A percentile compares a stretch with the other conserved stretches of the same genome.
These are phyloP conservation scores for Sarcophilus harrisii DNA, from an alignment of 2,797 vertebrate species.

Conservation along the genomic window DNA sequence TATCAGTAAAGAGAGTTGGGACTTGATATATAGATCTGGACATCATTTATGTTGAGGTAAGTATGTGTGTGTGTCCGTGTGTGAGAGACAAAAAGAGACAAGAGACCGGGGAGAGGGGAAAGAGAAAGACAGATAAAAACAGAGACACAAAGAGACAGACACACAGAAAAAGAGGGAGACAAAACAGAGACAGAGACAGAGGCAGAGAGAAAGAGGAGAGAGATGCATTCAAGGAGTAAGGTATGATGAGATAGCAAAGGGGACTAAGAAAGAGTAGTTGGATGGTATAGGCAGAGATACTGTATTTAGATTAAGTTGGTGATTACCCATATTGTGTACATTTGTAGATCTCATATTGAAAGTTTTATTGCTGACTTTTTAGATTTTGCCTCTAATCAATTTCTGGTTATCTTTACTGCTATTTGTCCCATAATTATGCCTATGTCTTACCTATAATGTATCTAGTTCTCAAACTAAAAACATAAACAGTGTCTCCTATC, in stretches of 20 bases:
- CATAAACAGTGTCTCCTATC: neutral
- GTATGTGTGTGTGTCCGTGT: too few relatives aligned
- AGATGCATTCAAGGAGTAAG: neutral
- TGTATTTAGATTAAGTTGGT: neutral
- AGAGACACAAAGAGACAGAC: too few relatives aligned
- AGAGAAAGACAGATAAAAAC: too few relatives aligned
- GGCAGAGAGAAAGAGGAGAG: neutral
- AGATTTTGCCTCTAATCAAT: neutral
- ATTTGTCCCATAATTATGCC: neutral
- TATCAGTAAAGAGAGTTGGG: neutral
- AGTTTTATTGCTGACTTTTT: neutral
- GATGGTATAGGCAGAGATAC: neutral
- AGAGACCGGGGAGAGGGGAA: neutral
- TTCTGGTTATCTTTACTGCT: neutral
- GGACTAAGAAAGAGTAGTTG: neutral
- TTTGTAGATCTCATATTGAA: neutral
- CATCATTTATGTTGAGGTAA: neutral
- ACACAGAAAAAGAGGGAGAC: neutral
- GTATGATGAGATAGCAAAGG: neutral
- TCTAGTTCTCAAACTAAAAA: neutral
- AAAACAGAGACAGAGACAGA: too few relatives aligned
- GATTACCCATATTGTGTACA: neutral
- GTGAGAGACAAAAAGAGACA: neutral
- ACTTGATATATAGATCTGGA: neutral
- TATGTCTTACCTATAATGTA: neutral